Evolutionary conservation across 2,797 vertebrate species (phyloP), one percentile per base, ranked within the genome.

Genomic region (Rhinoraja longicauda): DNA sequence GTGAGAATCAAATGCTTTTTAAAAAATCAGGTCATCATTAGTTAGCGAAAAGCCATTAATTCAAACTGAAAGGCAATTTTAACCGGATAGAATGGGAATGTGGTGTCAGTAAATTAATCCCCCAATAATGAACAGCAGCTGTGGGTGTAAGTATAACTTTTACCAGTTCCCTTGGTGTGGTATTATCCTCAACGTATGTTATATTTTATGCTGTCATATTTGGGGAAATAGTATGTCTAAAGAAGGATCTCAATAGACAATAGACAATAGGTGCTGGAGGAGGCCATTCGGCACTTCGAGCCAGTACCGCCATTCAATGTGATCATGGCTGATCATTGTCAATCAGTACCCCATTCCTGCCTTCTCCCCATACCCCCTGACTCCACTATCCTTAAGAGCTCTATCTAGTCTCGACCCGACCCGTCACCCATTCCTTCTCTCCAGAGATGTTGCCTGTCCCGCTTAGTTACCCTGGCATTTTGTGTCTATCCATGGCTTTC

Each of bases 21-120:
- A n/a, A n/a, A n/a, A n/a, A n/a, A 86, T 86, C 82, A 86, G 24
- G 86, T n/a, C 26, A 59, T 86, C 53, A 29, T 26, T 8, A 86
- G 59, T 84, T 86, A 59, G 82, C 82, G 62, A 62, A 62, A 29
- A 86, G 53, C 10, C 82, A 86, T 86, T 86, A 84, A 57, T 53
- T 53, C 21, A 26, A 57, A 84, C 24, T 84, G 45, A 57, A 57
- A 86, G 82, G 57, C 57, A n/a, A 57, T 86, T 53, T 26, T 59
- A 86, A 62, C 62, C 53, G 12, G 45, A 45, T 57, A 26, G 81
- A 59, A 12, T 86, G 13, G 29, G 12, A 86, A 86, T 13, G 62
- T 59, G 53, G 26, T 24, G 53, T 59, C 53, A n/a, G 24, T 26
- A 86, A 86, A 86, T 29, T 21, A 84, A 53, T 84, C 53, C 45